Evolutionary conservation across 2,888 invertebrate genomes (phyloP), one percentile per base, ranked within the genome.

Genomic region (Sinohyriopsis cumingii): DNA sequence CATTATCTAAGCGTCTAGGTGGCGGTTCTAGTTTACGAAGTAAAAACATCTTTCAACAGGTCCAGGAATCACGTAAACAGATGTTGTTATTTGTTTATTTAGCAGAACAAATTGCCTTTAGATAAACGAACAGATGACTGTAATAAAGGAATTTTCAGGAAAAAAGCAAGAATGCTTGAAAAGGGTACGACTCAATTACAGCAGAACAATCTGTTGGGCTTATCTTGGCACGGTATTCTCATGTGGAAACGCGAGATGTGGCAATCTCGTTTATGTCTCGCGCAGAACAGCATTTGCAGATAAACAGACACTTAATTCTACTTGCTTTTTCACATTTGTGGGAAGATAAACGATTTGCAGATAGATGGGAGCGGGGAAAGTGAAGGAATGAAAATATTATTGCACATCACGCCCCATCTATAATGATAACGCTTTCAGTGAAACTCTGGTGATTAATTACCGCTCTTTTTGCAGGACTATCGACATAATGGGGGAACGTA

Each of bases 31-130:
- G 45, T 45, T 45, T 45, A 45, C 45, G 45, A 45, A 45, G 45
- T 45, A 45, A 45, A 45, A 45, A 45, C 45, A 45, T 57, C 24
- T 57, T 57, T 24, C 57, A n/a, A 57, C 24, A 22, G 57, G n/a
- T 19, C 24, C 24, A 57, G 24, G 57, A 57, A 57, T n/a, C 57
- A 24, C 57, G 63, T n/a, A 19, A 76, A 73, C 72, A 76, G 60
- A 72, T 73, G 75, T 76, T 65, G 72, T 71, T 71, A 76, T 76
- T 70, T 76, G 72, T 76, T 76, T 76, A 76, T 76, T 73, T 76
- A 73, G 69, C 72, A 68, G 75, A 76, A 76, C 75, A 73, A 76
- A 76, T 76, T 76, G 71, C 68, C 59, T 73, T 76, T 71, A 76
- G 75, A 76, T 73, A 73, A 76, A 72, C 72, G 68, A 73, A 61